Conservation (phyloP, 2,888 invertebrate genomes). For the Eledone cirrhosa region DNA sequence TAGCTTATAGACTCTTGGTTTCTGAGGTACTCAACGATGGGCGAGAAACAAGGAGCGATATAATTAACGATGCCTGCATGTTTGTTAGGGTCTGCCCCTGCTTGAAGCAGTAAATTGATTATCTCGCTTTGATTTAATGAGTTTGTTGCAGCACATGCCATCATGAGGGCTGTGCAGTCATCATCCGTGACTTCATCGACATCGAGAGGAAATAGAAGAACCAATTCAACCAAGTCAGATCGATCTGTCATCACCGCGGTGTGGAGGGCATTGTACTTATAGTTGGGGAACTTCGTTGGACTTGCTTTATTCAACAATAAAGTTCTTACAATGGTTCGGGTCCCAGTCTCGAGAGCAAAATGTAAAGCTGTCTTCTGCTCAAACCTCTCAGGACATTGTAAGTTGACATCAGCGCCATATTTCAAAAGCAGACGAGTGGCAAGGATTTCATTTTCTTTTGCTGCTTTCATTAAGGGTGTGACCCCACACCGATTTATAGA, state of each 20-base stretch:
- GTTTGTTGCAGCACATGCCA: constrained; percentile 63
- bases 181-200: constrained; percentile 67
- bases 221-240: constrained; percentile 54
- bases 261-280: constrained; percentile 82
- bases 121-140: constrained; percentile 54
- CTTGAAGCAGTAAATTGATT: constrained; percentile 52
- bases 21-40: constrained; percentile 83
- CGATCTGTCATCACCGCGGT: constrained; percentile 77
- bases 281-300: constrained; percentile 73
- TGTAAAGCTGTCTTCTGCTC: constrained; percentile 88
- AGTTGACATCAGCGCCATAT: constrained; percentile 86
- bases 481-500: constrained; percentile 85
- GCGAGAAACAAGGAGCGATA: constrained; percentile 76
- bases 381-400: constrained; percentile 84
- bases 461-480: constrained; percentile 91
- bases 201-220: constrained; percentile 68
- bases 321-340: constrained; percentile 76
- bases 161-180: constrained; percentile 65
- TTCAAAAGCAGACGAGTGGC: constrained; percentile 73
- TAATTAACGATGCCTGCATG: constrained; percentile 70
- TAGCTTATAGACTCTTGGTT: constrained; percentile 71
- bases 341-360: constrained; percentile 85
- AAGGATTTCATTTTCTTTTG: constrained; percentile 68
- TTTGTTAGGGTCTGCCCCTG: constrained; percentile 60
- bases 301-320: constrained; percentile 84